Evolutionary conservation across 2,888 invertebrate genomes (phyloP), one percentile per base, ranked within the genome.

Genomic region (Eupithecia vulgata): DNA sequence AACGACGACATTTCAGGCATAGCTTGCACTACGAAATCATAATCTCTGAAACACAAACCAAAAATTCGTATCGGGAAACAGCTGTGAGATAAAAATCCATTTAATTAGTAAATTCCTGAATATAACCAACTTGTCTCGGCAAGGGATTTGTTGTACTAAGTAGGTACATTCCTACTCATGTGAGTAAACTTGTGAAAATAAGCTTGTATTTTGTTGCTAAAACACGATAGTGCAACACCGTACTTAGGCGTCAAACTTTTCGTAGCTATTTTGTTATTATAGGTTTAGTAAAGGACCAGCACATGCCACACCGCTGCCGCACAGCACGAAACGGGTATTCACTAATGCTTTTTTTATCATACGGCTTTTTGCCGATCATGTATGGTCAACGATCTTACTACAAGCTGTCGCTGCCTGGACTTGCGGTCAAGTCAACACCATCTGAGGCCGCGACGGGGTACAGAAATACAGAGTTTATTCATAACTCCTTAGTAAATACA

Each of bases 71-170:
- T 30, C 30, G 30, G 30, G 30, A 30, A 30, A 30, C 30, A 30
- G 30, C 30, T 30, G 30, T 30, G 30, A n/a, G n/a, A 48, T 8
- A n/a, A n/a, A 48, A 48, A 21, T 21, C 48, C 48, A 45, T 48
- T 48, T 21, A 48, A 8, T 30, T 30, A 30, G 30, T 48, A n/a
- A 48, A 8, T n/a, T 48, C n/a, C 21, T 7, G 10, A 12, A 52
- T 21, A 21, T n/a, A n/a, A 52, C 52, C 17, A 52, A 21, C 21
- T 52, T 52, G 52, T 21, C 5, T 52, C 52, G 52, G 21, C 21
- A 52, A 21, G 52, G 52, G 21, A 52, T 52, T 52, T 21, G 52
- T 52, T 52, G 52, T n/a, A n/a, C n/a, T n/a, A n/a, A n/a, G n/a
- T n/a, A 48, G n/a, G 48, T 21, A 21, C 52, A 1, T 30, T 30